These are phyloP conservation scores for Apotomis capreana DNA, from an alignment of 2,888 invertebrate genomes.

Conservation along the genomic window DNA sequence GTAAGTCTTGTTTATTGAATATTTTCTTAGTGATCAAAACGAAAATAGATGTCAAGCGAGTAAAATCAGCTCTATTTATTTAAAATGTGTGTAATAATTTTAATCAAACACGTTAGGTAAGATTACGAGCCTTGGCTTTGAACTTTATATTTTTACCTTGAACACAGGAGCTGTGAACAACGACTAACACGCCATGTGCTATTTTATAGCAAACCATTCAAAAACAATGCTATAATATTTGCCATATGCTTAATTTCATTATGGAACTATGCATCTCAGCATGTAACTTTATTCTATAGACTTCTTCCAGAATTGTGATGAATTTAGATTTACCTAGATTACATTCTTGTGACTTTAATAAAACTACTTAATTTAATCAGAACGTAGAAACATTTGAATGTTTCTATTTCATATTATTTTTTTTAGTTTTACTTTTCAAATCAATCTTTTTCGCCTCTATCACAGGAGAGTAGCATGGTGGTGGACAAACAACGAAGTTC, in stretches of 20 bases:
- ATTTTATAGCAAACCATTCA: not conserved
- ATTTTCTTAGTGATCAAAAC: not conserved
- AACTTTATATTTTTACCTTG: constrained; percentile 19
- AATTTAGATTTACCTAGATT: no score
- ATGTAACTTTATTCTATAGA: no score
- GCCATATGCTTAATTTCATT: constrained; percentile 4
- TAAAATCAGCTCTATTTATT: not conserved
- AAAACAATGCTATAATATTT: not conserved
- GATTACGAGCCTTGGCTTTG: constrained; percentile 22
- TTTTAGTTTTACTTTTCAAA: no score
- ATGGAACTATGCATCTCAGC: no score
- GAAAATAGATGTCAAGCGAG: not conserved
- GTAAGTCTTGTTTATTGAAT: constrained; percentile 60
- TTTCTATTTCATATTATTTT: no score
- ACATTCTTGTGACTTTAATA: no score
- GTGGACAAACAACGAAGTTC: constrained; percentile 49
- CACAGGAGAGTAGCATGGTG: constrained; percentile 3
- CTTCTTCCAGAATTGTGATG: no score
- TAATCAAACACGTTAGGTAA: constrained; percentile 16
- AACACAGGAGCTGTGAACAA: not conserved
- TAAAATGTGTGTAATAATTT: constrained; percentile 14
- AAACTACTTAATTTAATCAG: no score
- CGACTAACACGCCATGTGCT: not conserved
- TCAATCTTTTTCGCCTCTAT: not conserved
- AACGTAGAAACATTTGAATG: no score